Evolutionary conservation across 1,140 invertebrate species (phyloP), one percentile per base, ranked within the genome.

Genomic region (Camponotus floridanus): DNA sequence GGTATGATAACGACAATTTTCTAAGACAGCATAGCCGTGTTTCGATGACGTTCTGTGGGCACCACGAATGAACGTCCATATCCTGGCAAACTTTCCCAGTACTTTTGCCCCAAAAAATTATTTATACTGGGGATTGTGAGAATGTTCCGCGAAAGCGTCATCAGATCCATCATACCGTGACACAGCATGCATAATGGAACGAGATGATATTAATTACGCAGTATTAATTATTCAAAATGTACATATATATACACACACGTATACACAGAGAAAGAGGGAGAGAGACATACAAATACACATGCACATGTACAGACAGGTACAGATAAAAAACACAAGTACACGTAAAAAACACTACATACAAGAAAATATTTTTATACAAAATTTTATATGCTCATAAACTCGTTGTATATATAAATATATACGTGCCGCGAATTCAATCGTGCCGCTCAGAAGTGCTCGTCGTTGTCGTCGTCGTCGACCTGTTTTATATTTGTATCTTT

Each of bases 361-460:
- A 90, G n/a, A 89, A 90, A 76, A 93, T 95, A 95, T 95, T 95
- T 95, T 95, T 95, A 94, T 95, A 95, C 91, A 92, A 95, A 94
- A 95, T 94, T 94, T 94, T 94, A 91, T 93, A 94, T 89, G 88
- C 91, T 91, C 90, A 90, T 51, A 51, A 51, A 51, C 88, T 86
- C 85, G 76, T 90, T 91, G 87, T 91, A 91, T 85, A 51, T 51
- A 51, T 51, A 51, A 15, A 51, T 45, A 88, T 91, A 91, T 59
- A 90, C 62, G 71, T 87, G 71, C 81, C 55, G 55, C 68, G 79
- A 55, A 36, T 62, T 26, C 39, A 81, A 26, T 31, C 55, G 68
- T 74, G 68, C 42, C 51, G n/a, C 31, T 83, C 31, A 55, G 79
- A 62, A 36, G 13, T 73, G 39, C 15, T 70, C 21, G 48, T 80